Evolutionary conservation across 2,113 vertebrate genomes (phyloP), one percentile per base, ranked within the genome.

Genomic region (Elachura formosa): DNA sequence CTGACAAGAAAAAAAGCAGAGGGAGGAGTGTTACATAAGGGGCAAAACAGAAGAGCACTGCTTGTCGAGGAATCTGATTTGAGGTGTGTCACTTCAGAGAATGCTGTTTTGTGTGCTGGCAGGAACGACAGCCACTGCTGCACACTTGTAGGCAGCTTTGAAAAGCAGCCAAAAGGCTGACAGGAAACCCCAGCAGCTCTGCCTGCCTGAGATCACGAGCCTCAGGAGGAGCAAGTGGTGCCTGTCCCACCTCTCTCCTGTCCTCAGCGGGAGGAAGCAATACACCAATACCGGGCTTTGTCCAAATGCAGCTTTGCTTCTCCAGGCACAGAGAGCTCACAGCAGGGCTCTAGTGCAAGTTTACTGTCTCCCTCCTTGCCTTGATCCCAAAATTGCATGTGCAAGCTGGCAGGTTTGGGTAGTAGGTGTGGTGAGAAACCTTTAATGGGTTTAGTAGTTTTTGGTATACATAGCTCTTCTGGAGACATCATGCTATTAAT

Each of bases 11-110:
- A 58, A 93, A 89, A 78, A 52, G 18, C 49, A 73, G 84, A 92
- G 83, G 89, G 84, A 93, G 56, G 87, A 88, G 87, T 85, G 84
- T 97, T 96, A 95, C 89, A n/a, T 96, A 96, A 95, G 96, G 87
- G 82, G 68, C 85, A 74, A 86, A 93, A 93, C 61, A 92, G 90
- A 87, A 87, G 89, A 89, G 74, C 1, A 2, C 58, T 66, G 91
- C 91, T 96, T 96, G 89, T 94, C 31, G n/a, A 94, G 79, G 90
- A 93, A 88, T 71, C 22, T 59, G 91, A 91, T 93, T 66, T 58
- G 83, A 90, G 87, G 83, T 78, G 83, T 78, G 88, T 91, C 61
- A 34, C 71, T 74, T 88, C 43, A 85, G 75, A 67, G 66, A 91
- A 63, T 2, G 45, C 63, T 66, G 90, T 69, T 87, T 78, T 45